Conservation (phyloP, 2,113 vertebrate genomes). For the Phaethon lepturus region DNA sequence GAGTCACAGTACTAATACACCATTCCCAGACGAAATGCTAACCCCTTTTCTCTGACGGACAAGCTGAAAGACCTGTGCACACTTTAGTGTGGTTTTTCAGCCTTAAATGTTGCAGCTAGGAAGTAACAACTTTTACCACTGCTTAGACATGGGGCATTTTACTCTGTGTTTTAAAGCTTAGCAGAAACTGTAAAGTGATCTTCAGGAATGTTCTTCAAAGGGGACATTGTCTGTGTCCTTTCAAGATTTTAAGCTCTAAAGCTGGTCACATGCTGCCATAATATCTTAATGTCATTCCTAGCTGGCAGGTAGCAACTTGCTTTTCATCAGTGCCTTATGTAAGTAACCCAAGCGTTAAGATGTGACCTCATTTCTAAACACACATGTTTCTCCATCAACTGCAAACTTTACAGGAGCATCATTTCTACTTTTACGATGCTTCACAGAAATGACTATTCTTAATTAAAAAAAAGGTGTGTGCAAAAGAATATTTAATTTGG, state of each 20-base stretch:
- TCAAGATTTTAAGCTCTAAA: slow-evolving; percentile 47
- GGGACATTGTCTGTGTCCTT: slow-evolving; percentile 19
- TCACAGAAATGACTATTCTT: not conserved
- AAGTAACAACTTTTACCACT: not conserved
- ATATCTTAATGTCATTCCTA: slow-evolving; percentile 52
- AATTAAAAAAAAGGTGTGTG: not conserved
- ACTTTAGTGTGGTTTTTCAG: not conserved
- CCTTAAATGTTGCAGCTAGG: not conserved
- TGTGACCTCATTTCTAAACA: not conserved
- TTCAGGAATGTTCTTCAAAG: slow-evolving; percentile 44
- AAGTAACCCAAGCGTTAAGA: slow-evolving; percentile 30
- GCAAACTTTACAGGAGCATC: not conserved
- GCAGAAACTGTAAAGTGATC: not conserved
- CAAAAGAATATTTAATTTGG: slow-evolving; percentile 17
- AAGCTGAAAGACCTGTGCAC: not conserved
- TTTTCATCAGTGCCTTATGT: slow-evolving; percentile 42
- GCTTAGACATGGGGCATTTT: not conserved
- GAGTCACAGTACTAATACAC: not conserved
- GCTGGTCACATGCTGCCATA: slow-evolving; percentile 33
- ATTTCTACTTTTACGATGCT: not conserved
- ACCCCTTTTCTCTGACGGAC: not conserved
- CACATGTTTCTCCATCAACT: not conserved
- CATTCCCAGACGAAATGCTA: not conserved
- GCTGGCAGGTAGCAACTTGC: slow-evolving; percentile 45
- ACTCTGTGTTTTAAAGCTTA: not conserved